Evolutionary conservation across 2,888 invertebrate species (phyloP).

Genomic region (Nymphalis c-album): DNA sequence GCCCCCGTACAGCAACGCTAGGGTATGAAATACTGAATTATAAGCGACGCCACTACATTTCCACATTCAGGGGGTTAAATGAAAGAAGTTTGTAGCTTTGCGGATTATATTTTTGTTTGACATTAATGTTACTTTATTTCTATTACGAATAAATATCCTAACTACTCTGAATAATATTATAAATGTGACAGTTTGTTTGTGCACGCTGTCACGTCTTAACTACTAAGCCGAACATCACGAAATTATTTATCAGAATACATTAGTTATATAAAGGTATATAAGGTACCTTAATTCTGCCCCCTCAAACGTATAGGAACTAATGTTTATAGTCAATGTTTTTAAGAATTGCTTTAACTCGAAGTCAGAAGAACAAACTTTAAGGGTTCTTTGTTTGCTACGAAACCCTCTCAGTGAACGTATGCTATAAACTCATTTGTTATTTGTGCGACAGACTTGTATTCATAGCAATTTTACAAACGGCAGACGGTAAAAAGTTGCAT

Average conservation of each 20-base stretch:
- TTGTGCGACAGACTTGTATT: slow-evolving; percentile 35
- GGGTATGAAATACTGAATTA: slow-evolving; percentile 34
- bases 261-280: no score
- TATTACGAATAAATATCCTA: no score
- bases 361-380: neutral
- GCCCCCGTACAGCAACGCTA: neutral
- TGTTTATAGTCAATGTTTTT: neutral
- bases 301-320: no score
- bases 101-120: no score
- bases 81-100: slow-evolving; percentile 38
- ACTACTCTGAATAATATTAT: no score
- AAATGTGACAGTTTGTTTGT: no score
- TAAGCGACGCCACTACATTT: slow-evolving; percentile 34
- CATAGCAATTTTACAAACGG: slow-evolving; percentile 34
- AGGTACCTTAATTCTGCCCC: no score
- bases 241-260: no score
- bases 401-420: neutral
- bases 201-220: no score
- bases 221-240: no score
- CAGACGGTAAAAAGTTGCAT: slow-evolving; percentile 38
- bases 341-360: neutral
- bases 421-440: slow-evolving; percentile 25
- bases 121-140: no score
- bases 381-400: neutral
- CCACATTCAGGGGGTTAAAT: slow-evolving; percentile 43